Percentiles rank a stretch among this genome's conserved stretches.
Evolutionary conservation across 2,797 vertebrate genomes (phyloP).

Genomic region (Coluber constrictor): DNA sequence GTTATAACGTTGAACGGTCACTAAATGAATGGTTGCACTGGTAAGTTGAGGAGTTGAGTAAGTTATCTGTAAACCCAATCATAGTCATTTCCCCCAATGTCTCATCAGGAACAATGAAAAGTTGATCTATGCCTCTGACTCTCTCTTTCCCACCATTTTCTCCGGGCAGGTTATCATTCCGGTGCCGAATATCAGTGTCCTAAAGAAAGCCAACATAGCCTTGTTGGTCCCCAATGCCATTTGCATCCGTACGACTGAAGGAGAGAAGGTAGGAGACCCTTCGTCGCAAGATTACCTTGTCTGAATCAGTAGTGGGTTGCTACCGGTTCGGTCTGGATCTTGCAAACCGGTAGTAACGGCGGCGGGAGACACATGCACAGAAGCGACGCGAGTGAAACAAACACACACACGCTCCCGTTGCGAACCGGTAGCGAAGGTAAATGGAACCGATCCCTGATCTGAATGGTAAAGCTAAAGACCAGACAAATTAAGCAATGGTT

Average conservation of each 20-base stretch:
- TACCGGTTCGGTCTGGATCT: no score
- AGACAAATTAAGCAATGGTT: background rate
- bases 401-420: no score
- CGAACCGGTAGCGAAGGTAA: no score
- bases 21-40: background rate
- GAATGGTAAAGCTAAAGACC: background rate
- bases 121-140: background rate
- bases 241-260: slow-evolving; percentile 76
- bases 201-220: slow-evolving; percentile 88
- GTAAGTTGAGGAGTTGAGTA: background rate
- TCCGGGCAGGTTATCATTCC: slow-evolving; percentile 75
- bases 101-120: background rate
- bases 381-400: no score
- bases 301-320: background rate
- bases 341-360: no score
- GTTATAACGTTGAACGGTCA: background rate
- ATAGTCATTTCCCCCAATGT: background rate
- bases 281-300: background rate
- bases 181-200: slow-evolving; percentile 65
- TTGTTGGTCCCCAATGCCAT: slow-evolving; percentile 86
- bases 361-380: no score
- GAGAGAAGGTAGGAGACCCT: slow-evolving; percentile 77
- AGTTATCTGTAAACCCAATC: background rate
- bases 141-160: background rate
- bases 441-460: no score